Conservation (phyloP, 2,888 invertebrate genomes). For the Entomobrya multifasciata region DNA sequence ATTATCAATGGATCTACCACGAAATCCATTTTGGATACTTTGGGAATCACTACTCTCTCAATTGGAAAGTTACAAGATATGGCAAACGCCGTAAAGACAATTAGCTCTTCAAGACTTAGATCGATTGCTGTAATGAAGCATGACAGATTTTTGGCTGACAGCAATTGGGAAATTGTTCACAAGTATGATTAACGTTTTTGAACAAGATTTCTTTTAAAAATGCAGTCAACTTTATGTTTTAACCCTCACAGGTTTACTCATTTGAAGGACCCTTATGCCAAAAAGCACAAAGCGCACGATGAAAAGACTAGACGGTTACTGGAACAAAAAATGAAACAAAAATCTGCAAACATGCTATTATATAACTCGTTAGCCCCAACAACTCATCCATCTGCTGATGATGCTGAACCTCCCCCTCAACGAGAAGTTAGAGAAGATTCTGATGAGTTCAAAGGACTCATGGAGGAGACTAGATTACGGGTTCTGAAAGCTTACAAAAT, state of each 20-base stretch:
- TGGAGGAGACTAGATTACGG: slow-evolving; percentile 84
- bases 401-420: slow-evolving; percentile 82
- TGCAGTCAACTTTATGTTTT: neutral
- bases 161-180: slow-evolving; percentile 85
- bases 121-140: slow-evolving; percentile 85
- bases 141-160: slow-evolving; percentile 86
- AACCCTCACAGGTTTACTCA: slow-evolving; percentile 82
- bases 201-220: neutral
- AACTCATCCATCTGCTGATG: neutral
- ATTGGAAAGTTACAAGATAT: slow-evolving; percentile 84
- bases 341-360: slow-evolving; percentile 46
- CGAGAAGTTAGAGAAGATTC: slow-evolving; percentile 49
- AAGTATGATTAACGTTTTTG: slow-evolving; percentile 18
- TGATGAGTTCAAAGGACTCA: slow-evolving; percentile 84
- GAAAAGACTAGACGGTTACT: slow-evolving; percentile 58
- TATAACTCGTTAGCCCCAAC: slow-evolving; percentile 46
- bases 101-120: slow-evolving; percentile 83
- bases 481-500: slow-evolving; percentile 85
- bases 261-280: slow-evolving; percentile 85
- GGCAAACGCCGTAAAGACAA: slow-evolving; percentile 84
- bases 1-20: slow-evolving; percentile 85
- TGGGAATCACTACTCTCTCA: slow-evolving; percentile 83
- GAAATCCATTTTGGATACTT: slow-evolving; percentile 82
- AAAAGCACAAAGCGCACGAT: slow-evolving; percentile 78
- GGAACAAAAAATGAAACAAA: slow-evolving; percentile 53